A percentile compares a stretch with the other conserved stretches of the same genome.
Conservation (phyloP, 2,797 vertebrate genomes). For the Cryptoprocta ferox region DNA sequence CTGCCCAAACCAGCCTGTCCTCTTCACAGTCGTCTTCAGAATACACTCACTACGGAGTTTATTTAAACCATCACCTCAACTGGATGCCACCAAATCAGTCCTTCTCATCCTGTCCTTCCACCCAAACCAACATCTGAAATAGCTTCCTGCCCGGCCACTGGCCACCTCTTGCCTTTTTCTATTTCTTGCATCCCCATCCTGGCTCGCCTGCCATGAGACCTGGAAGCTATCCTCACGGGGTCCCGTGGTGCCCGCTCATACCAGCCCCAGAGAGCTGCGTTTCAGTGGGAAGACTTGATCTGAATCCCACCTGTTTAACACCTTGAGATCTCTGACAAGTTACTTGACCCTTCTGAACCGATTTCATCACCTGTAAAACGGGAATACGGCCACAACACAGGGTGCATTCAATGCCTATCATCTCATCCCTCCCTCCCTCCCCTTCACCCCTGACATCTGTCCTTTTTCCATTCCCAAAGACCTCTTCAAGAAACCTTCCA, state of each 20-base stretch:
- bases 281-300: background rate
- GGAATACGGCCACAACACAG: background rate
- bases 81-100: background rate
- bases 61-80: background rate
- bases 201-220: background rate
- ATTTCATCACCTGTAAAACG: background rate
- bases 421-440: background rate
- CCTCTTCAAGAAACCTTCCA: background rate
- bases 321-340: background rate
- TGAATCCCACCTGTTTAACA: background rate
- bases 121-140: background rate
- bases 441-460: background rate
- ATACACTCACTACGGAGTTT: background rate
- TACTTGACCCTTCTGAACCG: background rate
- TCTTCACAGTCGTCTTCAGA: background rate
- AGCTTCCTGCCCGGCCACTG: background rate
- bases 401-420: background rate
- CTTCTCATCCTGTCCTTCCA: background rate
- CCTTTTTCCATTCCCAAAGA: background rate
- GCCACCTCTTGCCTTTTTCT: background rate
- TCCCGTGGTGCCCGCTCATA: background rate
- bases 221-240: background rate
- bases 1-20: background rate
- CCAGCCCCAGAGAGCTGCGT: background rate
- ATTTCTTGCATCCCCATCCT: background rate